These are phyloP conservation scores for Sphinx pinastri DNA, from an alignment of 2,888 invertebrate genomes.

Conservation along the genomic window DNA sequence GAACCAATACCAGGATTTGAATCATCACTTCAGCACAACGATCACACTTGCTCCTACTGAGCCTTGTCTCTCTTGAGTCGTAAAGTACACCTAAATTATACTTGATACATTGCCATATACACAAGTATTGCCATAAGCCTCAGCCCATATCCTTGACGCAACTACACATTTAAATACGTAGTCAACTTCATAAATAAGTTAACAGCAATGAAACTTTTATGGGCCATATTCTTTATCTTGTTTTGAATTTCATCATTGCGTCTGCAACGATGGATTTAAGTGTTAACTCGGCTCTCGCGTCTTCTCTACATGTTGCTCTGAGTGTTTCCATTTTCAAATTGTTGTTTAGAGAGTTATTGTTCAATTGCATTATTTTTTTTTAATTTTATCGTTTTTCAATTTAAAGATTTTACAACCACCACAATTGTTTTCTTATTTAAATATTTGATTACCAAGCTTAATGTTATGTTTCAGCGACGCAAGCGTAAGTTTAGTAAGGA, in stretches of 20 bases:
- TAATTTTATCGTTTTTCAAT: no score
- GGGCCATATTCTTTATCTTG: constrained; percentile 78
- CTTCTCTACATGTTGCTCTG: constrained; percentile 31
- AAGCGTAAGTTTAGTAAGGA: no score
- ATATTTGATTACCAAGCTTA: no score
- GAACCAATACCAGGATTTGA: not conserved
- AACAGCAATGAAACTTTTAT: constrained; percentile 80
- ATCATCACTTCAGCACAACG: not conserved
- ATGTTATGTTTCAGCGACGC: no score
- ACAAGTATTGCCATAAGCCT: constrained; percentile 16
- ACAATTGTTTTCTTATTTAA: no score
- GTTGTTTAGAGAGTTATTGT: constrained; percentile 30
- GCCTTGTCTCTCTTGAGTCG: not conserved
- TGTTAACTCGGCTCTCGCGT: constrained; percentile 49
- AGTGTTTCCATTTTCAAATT: constrained; percentile 46
- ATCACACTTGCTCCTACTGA: not conserved
- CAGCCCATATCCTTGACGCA: constrained; percentile 44
- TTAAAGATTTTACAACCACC: no score
- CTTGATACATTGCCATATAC: constrained; percentile 2
- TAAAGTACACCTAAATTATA: not conserved
- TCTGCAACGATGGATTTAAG: constrained; percentile 66
- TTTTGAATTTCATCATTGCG: constrained; percentile 79
- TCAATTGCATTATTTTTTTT: no score
- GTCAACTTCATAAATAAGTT: constrained; percentile 79
- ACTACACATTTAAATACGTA: constrained; percentile 72